Conservation (phyloP, 2,888 invertebrate genomes). For the Calameuta filiformis region DNA sequence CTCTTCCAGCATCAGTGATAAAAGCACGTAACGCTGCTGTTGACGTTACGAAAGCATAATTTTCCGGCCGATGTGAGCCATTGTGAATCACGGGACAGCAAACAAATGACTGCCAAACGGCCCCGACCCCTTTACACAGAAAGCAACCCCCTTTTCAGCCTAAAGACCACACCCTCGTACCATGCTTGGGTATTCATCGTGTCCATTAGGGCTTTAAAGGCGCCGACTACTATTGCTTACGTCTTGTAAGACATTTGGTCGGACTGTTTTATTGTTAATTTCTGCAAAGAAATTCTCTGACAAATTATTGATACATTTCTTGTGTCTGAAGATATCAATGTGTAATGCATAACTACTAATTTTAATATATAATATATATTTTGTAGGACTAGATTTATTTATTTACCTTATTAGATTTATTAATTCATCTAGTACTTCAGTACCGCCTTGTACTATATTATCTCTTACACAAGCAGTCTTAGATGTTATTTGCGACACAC, state of each 20-base stretch:
- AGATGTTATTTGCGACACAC: background rate
- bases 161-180: background rate
- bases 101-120: slow-evolving; percentile 21
- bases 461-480: background rate
- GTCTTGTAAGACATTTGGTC: background rate
- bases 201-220: background rate
- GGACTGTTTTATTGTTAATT: background rate
- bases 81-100: slow-evolving; percentile 19
- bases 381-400: background rate
- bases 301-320: background rate
- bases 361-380: background rate
- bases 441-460: background rate
- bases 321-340: too few species aligned
- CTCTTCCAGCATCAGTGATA: background rate
- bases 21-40: background rate
- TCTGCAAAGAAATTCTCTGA: background rate
- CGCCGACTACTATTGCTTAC: background rate
- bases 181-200: background rate
- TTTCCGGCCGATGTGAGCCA: slow-evolving; percentile 21
- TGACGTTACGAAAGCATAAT: slow-evolving; percentile 14
- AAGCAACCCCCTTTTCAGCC: background rate
- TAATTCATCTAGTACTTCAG: background rate
- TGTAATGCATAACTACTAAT: background rate
- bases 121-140: slow-evolving; percentile 10
- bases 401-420: background rate